phyloP scores from a whole-genome alignment of 2,888 invertebrate species.

The Celastrina argiolus region DNA sequence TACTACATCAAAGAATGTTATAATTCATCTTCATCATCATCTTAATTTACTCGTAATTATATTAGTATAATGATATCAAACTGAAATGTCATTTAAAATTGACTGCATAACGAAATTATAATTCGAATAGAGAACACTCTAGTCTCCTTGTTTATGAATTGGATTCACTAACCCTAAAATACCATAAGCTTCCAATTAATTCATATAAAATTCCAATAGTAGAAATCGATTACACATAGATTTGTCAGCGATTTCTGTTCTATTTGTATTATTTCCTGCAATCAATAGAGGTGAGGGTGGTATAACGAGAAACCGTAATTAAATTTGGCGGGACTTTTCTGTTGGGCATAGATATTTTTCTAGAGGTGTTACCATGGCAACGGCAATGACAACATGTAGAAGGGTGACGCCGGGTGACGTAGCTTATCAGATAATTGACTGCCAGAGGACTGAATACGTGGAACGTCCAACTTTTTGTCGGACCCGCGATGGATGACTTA shows the following conservation, averaged over 20 bases:
- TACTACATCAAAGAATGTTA: too few species aligned
- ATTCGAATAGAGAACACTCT: too few species aligned
- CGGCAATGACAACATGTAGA: conserved; percentile 40
- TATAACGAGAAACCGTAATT: conserved; percentile 46
- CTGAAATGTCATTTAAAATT: too few species aligned
- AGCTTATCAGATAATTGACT: conserved; percentile 70
- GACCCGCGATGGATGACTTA: conserved; percentile 11
- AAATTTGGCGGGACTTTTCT: conserved; percentile 45
- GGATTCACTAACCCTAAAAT: too few species aligned
- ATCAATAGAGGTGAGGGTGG: conserved; percentile 31
- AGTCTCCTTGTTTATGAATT: too few species aligned
- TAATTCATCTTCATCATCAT: too few species aligned
- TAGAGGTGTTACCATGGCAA: conserved; percentile 45
- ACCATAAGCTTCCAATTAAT: not conserved
- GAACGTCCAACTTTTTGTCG: conserved; percentile 17
- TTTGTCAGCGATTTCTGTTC: conserved; percentile 3
- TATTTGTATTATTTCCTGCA: conserved; percentile 21
- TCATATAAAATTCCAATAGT: conserved; percentile 3
- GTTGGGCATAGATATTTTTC: conserved; percentile 42
- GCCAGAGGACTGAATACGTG: conserved; percentile 31
- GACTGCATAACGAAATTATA: too few species aligned
- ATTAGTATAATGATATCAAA: too few species aligned
- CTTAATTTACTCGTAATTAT: too few species aligned
- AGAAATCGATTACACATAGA: not conserved
- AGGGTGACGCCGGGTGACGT: conserved; percentile 41